A percentile compares a stretch with the other conserved stretches of the same genome.
Conservation (phyloP, 2,797 vertebrate genomes). For the Leptodactylus fallax region DNA sequence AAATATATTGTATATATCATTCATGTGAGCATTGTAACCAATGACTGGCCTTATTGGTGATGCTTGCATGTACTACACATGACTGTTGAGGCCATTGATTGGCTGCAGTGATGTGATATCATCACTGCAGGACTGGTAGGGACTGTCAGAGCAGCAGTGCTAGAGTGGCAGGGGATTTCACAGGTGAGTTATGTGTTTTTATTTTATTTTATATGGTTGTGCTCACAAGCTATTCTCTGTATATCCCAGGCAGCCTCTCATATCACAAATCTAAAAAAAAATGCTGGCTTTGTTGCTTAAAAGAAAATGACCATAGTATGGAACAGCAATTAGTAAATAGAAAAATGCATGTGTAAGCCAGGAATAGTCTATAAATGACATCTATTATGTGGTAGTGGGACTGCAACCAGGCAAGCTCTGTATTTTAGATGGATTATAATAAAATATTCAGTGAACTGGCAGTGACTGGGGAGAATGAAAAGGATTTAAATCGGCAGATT, state of each 20-base stretch:
- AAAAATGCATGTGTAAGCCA: not conserved
- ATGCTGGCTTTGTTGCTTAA: not conserved
- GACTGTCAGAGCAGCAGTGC: too few relatives aligned
- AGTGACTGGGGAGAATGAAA: not conserved
- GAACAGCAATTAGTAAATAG: not conserved
- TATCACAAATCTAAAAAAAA: not conserved
- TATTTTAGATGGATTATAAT: conserved; percentile 11
- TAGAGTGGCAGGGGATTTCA: too few relatives aligned
- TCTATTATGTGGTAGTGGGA: not conserved
- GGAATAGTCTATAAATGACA: not conserved
- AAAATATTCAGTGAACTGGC: conserved; percentile 20
- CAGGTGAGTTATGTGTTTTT: not conserved
- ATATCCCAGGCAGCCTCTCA: not conserved
- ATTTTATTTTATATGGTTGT: too few relatives aligned
- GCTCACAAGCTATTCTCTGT: too few relatives aligned
- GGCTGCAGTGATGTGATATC: too few relatives aligned
- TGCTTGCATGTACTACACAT: too few relatives aligned
- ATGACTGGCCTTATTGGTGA: too few relatives aligned
- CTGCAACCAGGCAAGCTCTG: not conserved
- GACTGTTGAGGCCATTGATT: too few relatives aligned
- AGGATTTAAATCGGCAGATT: conserved; percentile 2
- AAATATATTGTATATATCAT: too few relatives aligned
- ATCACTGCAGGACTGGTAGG: too few relatives aligned
- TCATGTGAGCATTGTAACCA: too few relatives aligned
- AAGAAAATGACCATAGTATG: not conserved